A percentile compares a stretch with the other conserved stretches of the same genome.
phyloP scores from a whole-genome alignment of 92 coral and sea anemone genomes.

The Diadumene lineata region DNA sequence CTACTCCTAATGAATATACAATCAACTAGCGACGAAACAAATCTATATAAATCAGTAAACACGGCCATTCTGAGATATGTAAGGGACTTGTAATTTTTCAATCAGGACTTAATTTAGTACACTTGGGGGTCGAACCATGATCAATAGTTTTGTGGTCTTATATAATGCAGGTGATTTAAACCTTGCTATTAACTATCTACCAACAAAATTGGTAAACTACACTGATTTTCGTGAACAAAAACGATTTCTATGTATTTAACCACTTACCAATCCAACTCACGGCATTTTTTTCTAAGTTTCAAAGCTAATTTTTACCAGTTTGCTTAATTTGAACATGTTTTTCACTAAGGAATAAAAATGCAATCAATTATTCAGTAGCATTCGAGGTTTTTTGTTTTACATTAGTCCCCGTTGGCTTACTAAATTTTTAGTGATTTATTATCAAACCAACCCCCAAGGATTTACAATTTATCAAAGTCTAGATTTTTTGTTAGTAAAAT shows the following conservation, averaged over 20 bases:
- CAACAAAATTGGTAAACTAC: too few species aligned
- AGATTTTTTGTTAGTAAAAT: neutral
- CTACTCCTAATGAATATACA: constrained; percentile 15
- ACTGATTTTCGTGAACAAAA: too few species aligned
- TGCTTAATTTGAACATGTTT: constrained; percentile 19
- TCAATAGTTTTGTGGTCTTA: neutral
- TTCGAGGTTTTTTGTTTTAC: neutral
- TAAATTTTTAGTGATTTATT: constrained; percentile 9
- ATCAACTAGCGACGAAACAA: constrained; percentile 13
- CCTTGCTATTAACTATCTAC: too few species aligned
- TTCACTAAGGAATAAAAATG: constrained; percentile 61
- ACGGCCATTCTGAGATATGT: constrained; percentile 31
- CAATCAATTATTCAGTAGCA: constrained; percentile 57
- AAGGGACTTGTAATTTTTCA: constrained; percentile 16
- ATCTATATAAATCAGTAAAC: constrained; percentile 23
- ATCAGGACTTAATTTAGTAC: constrained; percentile 17
- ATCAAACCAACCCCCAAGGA: constrained; percentile 11
- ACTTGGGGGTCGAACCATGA: constrained; percentile 9
- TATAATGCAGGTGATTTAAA: neutral
- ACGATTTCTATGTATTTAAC: neutral
- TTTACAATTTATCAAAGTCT: constrained; percentile 17
- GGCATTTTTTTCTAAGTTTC: neutral
- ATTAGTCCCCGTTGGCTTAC: constrained; percentile 12
- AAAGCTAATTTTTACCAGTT: constrained; percentile 47
- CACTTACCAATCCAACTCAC: neutral